Percentiles rank a stretch among this genome's conserved stretches.
phyloP scores from a whole-genome alignment of 2,888 invertebrate species.

The Papilio protenor region DNA sequence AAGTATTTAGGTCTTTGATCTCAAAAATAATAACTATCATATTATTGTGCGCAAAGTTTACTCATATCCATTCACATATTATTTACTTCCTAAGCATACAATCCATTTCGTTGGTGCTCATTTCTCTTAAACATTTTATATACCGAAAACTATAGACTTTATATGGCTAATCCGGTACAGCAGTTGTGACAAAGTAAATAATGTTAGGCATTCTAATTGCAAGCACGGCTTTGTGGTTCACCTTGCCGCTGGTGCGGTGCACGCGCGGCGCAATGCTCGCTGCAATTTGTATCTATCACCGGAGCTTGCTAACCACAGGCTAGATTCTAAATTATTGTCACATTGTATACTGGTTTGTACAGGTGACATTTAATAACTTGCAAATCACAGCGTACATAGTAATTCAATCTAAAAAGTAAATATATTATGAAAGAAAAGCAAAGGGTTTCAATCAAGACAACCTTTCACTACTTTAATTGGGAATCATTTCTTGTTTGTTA shows the following conservation, averaged over 20 bases:
- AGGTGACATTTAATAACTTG: background rate
- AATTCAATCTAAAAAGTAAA: background rate
- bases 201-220: conserved; percentile 36
- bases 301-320: conserved; percentile 2
- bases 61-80: background rate
- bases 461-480: conserved; percentile 5
- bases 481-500: background rate
- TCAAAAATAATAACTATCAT: background rate
- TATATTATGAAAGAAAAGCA: background rate
- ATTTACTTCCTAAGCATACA: background rate
- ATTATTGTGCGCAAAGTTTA: background rate
- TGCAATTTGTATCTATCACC: conserved; percentile 24
- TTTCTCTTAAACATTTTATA: background rate
- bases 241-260: conserved; percentile 45
- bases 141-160: background rate
- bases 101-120: background rate
- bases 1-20: background rate
- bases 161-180: background rate
- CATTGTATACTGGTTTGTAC: conserved; percentile 12
- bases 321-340: conserved; percentile 14
- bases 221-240: conserved; percentile 44
- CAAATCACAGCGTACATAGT: background rate
- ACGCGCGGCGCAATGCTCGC: conserved; percentile 37
- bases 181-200: conserved; percentile 24
- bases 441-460: background rate